Conservation (phyloP, 2,113 vertebrate genomes). For the Lathamus discolor region DNA sequence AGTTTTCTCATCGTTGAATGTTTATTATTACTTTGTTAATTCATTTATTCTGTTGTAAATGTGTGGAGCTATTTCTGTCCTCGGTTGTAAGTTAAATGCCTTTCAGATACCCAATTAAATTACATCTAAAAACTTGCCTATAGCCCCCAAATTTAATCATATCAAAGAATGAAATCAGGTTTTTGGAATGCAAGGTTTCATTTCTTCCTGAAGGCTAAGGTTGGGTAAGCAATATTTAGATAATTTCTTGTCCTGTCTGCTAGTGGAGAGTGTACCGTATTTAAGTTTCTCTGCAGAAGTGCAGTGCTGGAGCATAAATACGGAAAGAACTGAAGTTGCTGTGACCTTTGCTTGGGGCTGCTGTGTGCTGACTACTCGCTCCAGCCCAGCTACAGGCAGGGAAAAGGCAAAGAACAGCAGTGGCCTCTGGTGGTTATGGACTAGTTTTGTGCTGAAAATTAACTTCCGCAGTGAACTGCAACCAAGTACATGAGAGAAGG, state of each 20-base stretch:
- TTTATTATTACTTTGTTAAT: neutral
- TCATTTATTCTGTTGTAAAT: neutral
- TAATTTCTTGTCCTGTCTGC: neutral
- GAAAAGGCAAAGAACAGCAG: constrained; percentile 18
- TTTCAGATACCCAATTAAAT: constrained; percentile 6
- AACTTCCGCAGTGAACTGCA: neutral
- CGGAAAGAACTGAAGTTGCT: neutral
- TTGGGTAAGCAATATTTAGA: neutral
- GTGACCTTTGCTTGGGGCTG: neutral
- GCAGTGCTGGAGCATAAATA: neutral
- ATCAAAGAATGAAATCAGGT: neutral
- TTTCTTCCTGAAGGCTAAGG: constrained; percentile 14
- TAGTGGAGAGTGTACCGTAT: neutral
- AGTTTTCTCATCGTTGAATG: neutral
- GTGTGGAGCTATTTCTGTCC: neutral
- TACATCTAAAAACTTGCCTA: neutral
- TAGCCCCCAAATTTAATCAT: neutral
- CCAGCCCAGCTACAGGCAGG: neutral
- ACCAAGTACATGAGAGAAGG: too few species aligned
- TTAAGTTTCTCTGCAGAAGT: neutral
- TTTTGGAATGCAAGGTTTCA: neutral
- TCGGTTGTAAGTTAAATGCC: neutral
- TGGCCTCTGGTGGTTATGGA: constrained; percentile 46
- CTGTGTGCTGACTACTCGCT: neutral
- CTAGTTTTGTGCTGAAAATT: neutral